Base-by-base conservation (phyloP, 2,113 vertebrate genomes). In the Sterrhoptilus dennistouni region DNA sequence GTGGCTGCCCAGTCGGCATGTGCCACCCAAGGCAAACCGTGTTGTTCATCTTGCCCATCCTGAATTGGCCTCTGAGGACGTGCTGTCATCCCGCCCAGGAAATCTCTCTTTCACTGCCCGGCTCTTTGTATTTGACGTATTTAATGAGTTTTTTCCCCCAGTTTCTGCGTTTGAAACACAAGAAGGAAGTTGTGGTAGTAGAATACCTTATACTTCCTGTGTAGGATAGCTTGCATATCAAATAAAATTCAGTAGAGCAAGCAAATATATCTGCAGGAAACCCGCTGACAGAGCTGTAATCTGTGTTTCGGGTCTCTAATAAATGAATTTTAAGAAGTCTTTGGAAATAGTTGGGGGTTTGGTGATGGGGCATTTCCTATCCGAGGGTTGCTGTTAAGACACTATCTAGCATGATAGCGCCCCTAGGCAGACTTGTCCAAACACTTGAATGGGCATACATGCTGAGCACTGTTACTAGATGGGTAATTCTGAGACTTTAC, bases 1-100 rank as follows among this genome's bases (percentile, higher is more conserved):
- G 19, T 14, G 16, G 2, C n/a, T 16, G 18, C 42, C 4, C 13
- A 21, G 52, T 5, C 1, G 1, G 20, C 52, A 5, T 3, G 0
- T 31, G 35, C 1, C 3, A 16, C 9, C 28, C 14, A 1, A 38
- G 8, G 19, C 25, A 42, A 42, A 19, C 20, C 29, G 11, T 2
- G 29, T 9, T 14, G 38, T 13, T 42, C 3, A 0, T 7, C 28
- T 0, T 21, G 20, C 9, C 8, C 15, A 14, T 77, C 50, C 36
- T 33, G 23, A 70, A 15, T 0, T n/a, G 59, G 11, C 25, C 5
- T n/a, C 25, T 49, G 28, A 22, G 21, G 12, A 24, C 12, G 17
- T 31, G 50, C 28, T 59, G 29, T 40, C 27, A 4, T 14, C 21
- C 38, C 11, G 6, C 12, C 8, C 20, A 6, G 29, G 35, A 80